Base-by-base conservation (phyloP, 1,140 invertebrate genomes). In the Pollicipes pollicipes region DNA sequence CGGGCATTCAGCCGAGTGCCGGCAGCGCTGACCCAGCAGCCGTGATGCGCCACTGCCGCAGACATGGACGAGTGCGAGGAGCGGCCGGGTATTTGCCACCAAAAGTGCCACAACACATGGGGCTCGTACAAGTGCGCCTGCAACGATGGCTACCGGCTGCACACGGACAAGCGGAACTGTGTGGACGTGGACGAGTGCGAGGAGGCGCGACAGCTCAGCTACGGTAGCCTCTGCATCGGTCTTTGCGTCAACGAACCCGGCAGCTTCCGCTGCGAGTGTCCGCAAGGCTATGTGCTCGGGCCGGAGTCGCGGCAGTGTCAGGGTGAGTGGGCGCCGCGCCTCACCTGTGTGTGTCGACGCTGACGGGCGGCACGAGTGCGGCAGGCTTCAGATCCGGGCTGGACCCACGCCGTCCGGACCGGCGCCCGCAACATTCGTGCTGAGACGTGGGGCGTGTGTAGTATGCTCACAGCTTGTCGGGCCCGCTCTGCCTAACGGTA, bases 181-280 rank as follows among this genome's bases (percentile, higher is more conserved):
- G 37, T 67, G 24, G 94, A 97, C 77, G 84, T 96, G 35, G 87
- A 97, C 78, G 94, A 97, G 78, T 97, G 94, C 77, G 82, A 83
- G 76, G 78, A 32, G 82, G 86, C 66, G 4, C 70, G 45, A 8
- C 35, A 68, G 28, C 37, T 30, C 63, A 70, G 71, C 37, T 74
- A 71, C 72, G 80, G 72, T 69, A 84, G 85, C 69, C 77, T 93
- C 1, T 95, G 93, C 77, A 84, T 89, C 71, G 93, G 93, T 0
- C 82, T 85, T n/a, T 96, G 93, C 78, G 83, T 89, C 13, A 98
- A 98, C 77, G 86, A 86, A 0, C 87, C 88, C 0, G 95, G 95
- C 6, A 91, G 89, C 64, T 98, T 90, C 78, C 81, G 82, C 66
- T 98, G 95, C 79, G 80, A 83, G 21, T 97, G 95, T 81, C 94